Conservation (phyloP, 1,140 invertebrate genomes). For the Zaprionus africanus region DNA sequence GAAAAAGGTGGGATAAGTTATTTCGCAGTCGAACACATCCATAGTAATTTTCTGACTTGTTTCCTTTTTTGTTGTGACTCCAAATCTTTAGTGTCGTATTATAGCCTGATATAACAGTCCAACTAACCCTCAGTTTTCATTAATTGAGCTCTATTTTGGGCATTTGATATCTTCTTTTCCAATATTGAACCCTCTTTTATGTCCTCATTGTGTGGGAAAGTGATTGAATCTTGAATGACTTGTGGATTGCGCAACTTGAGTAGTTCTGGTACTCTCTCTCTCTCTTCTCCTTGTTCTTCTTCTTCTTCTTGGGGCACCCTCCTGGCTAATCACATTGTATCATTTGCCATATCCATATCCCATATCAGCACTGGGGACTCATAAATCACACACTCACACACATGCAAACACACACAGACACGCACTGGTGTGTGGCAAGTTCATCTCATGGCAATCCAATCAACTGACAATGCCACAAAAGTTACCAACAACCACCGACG, state of each 20-base stretch:
- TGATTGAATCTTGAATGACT: constrained; percentile 25
- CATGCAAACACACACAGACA: constrained; percentile 24
- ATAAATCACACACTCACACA: constrained; percentile 69
- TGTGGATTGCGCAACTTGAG: constrained; percentile 20
- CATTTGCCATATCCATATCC: constrained; percentile 68
- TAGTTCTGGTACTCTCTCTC: constrained; percentile 1
- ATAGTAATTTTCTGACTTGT: too few relatives aligned
- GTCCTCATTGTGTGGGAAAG: constrained; percentile 18
- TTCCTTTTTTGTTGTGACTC: too few relatives aligned
- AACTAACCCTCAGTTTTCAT: too few relatives aligned
- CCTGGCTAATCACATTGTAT: constrained; percentile 70
- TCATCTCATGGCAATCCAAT: constrained; percentile 82
- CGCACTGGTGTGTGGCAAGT: constrained; percentile 33
- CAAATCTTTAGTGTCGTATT: too few relatives aligned
- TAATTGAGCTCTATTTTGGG: not conserved
- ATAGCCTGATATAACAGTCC: too few relatives aligned
- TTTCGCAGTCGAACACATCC: too few relatives aligned
- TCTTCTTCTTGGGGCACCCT: constrained; percentile 34
- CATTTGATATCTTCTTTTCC: not conserved
- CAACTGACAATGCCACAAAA: constrained; percentile 77
- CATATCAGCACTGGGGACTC: constrained; percentile 72
- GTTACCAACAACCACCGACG: constrained; percentile 74
- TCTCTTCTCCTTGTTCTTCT: constrained; percentile 2
- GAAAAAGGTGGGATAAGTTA: too few relatives aligned
- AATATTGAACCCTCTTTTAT: not conserved